These are phyloP conservation scores for Drosophila melanica DNA, from an alignment of 1,140 invertebrate genomes.

Conservation along the genomic window DNA sequence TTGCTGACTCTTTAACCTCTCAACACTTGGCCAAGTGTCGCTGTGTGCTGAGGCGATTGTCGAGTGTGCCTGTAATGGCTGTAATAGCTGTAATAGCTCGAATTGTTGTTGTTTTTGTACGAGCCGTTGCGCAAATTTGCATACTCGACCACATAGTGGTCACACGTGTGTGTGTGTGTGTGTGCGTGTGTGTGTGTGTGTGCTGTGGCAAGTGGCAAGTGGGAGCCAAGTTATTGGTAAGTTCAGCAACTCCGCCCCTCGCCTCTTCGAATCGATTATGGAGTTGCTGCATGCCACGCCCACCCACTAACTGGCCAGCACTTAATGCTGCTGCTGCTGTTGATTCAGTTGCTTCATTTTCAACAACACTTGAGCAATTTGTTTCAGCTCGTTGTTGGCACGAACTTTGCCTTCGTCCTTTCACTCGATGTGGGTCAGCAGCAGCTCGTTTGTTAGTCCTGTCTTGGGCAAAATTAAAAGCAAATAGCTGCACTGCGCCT, in stretches of 20 bases:
- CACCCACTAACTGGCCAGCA: conserved; percentile 62
- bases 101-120: not conserved
- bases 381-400: conserved; percentile 45
- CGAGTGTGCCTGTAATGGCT: conserved; percentile 26
- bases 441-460: conserved; percentile 70
- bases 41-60: conserved; percentile 23
- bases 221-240: conserved; percentile 74
- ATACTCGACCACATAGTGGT: conserved; percentile 27
- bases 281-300: conserved; percentile 52
- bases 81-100: conserved; percentile 31
- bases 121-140: conserved; percentile 40
- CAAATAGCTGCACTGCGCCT: conserved; percentile 67
- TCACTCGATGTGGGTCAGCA: conserved; percentile 62
- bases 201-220: conserved; percentile 12
- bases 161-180: conserved; percentile 29
- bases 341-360: conserved; percentile 69
- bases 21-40: conserved; percentile 65
- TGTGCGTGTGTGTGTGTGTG: conserved; percentile 51
- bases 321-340: conserved; percentile 57
- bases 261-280: conserved; percentile 66
- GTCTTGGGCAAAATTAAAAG: conserved; percentile 76
- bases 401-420: conserved; percentile 52
- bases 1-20: conserved; percentile 21
- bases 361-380: conserved; percentile 72
- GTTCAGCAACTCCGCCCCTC: conserved; percentile 36